Conservation (phyloP, 2,888 invertebrate species). For the Mayetiola destructor region DNA sequence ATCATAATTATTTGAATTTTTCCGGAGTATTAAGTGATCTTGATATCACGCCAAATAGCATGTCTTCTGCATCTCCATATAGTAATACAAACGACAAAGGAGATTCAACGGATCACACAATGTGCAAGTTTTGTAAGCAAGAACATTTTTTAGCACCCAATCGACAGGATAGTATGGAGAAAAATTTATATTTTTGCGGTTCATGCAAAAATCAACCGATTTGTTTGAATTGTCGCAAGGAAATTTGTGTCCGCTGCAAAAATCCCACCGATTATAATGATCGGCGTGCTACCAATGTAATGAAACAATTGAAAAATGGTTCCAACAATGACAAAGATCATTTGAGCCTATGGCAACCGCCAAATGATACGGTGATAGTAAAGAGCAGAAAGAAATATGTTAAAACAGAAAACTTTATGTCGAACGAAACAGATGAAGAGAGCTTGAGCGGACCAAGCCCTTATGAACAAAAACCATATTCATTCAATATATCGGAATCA, state of each 20-base stretch:
- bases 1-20: background rate
- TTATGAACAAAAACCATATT: constrained; percentile 15
- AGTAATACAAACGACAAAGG: background rate
- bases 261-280: background rate
- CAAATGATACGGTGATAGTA: background rate
- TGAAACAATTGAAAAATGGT: background rate
- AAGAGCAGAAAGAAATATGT: background rate
- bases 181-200: background rate
- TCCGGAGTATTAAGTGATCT: background rate
- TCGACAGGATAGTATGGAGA: background rate
- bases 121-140: constrained; percentile 10
- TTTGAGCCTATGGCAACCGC: background rate
- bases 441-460: background rate
- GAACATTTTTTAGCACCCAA: background rate
- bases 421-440: constrained; percentile 19
- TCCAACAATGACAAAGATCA: background rate
- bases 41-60: background rate
- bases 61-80: background rate
- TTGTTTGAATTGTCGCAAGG: background rate
- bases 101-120: background rate
- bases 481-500: constrained; percentile 25
- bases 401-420: background rate
- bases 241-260: constrained; percentile 7
- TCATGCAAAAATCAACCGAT: constrained; percentile 2
- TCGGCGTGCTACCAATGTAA: background rate